A percentile compares a stretch with the other conserved stretches of the same genome.
phyloP scores from a whole-genome alignment of 1,140 invertebrate genomes.

The Calephelis virginiensis region DNA sequence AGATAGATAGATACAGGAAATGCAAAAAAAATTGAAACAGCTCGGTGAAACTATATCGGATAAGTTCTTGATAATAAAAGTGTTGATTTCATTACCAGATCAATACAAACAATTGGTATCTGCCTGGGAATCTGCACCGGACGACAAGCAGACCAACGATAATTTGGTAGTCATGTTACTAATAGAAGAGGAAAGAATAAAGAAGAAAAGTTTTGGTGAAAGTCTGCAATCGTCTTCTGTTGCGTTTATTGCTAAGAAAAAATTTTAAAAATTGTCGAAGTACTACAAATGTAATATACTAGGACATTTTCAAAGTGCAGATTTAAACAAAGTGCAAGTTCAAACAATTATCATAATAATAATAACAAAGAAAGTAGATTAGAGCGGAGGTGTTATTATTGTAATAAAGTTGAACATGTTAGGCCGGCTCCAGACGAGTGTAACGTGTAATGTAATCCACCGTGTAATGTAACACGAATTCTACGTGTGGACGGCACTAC shows the following conservation, averaged over 20 bases:
- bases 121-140: conserved; percentile 4
- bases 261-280: neutral
- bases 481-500: too few relatives aligned
- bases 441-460: too few relatives aligned
- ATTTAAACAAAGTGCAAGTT: neutral
- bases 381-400: conserved; percentile 10
- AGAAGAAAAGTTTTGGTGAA: neutral
- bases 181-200: conserved; percentile 16
- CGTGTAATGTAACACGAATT: too few relatives aligned
- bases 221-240: neutral
- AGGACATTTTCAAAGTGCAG: conserved; percentile 17
- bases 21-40: conserved; percentile 18
- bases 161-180: conserved; percentile 14
- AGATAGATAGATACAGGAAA: conserved; percentile 15
- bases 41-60: conserved; percentile 13
- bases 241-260: conserved; percentile 2
- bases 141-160: neutral
- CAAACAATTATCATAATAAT: neutral
- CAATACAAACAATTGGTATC: conserved; percentile 17
- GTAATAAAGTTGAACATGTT: conserved; percentile 14
- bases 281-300: conserved; percentile 9
- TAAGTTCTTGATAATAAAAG: conserved; percentile 14
- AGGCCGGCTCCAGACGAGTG: too few relatives aligned
- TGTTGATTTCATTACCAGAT: conserved; percentile 17
- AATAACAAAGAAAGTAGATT: neutral